phyloP scores from a whole-genome alignment of 2,113 vertebrate species.

The Pica pica region DNA sequence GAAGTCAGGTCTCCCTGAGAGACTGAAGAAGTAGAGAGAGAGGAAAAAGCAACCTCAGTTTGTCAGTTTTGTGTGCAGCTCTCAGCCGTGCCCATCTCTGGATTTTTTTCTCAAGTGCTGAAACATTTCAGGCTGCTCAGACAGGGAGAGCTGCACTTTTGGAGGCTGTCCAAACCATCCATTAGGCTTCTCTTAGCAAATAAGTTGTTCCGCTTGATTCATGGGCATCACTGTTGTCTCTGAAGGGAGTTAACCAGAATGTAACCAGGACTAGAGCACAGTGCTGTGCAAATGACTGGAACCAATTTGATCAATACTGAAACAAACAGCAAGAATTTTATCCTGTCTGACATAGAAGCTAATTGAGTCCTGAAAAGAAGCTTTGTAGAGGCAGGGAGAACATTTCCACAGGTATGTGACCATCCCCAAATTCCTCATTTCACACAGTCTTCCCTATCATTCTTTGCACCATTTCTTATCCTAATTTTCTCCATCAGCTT shows the following conservation, averaged over 20 bases:
- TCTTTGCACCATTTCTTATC: neutral
- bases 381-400: neutral
- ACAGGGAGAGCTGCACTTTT: conserved; percentile 2
- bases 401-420: neutral
- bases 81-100: neutral
- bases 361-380: neutral
- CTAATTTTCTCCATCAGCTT: neutral
- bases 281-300: neutral
- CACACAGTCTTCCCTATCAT: neutral
- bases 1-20: neutral
- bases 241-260: conserved; percentile 9
- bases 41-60: neutral
- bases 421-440: neutral
- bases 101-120: conserved; percentile 22
- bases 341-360: neutral
- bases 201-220: conserved; percentile 18
- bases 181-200: conserved; percentile 23
- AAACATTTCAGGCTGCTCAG: neutral
- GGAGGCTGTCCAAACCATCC: conserved; percentile 51
- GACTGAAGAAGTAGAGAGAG: neutral
- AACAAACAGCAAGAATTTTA: neutral
- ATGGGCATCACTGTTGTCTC: neutral
- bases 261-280: neutral
- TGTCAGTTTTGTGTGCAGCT: fast-evolving
- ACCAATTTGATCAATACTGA: neutral